These are phyloP conservation scores for Heliconius congener DNA, from an alignment of 1,140 invertebrate genomes.

Conservation along the genomic window DNA sequence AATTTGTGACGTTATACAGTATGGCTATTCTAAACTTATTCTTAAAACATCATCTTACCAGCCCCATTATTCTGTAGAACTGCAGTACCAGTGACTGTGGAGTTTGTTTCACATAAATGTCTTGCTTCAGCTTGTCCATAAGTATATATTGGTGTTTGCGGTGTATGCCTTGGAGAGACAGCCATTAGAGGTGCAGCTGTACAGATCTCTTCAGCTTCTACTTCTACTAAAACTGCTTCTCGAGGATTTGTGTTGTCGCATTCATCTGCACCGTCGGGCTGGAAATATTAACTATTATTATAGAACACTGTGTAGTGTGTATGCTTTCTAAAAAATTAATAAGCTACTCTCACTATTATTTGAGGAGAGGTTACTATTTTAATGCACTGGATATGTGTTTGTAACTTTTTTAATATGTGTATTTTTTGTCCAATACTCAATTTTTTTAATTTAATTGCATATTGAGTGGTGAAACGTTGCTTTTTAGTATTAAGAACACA, in stretches of 20 bases:
- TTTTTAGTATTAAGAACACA: too few relatives aligned
- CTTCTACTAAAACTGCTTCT: slow-evolving; percentile 85
- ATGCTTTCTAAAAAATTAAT: too few relatives aligned
- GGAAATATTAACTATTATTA: slow-evolving; percentile 16
- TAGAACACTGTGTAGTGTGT: too few relatives aligned
- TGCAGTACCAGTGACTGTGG: slow-evolving; percentile 67
- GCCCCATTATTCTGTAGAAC: slow-evolving; percentile 64
- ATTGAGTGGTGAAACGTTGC: too few relatives aligned
- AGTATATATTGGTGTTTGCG: slow-evolving; percentile 86
- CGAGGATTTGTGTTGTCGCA: slow-evolving; percentile 80
- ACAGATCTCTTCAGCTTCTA: slow-evolving; percentile 86
- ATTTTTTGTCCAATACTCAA: too few relatives aligned
- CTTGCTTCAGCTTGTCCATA: slow-evolving; percentile 81
- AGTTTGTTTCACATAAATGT: slow-evolving; percentile 66
- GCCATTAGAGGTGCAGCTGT: slow-evolving; percentile 85
- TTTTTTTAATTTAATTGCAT: too few relatives aligned
- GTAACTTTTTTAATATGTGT: too few relatives aligned
- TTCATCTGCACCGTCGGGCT: slow-evolving; percentile 69
- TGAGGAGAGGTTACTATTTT: too few relatives aligned
- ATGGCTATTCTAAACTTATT: neutral
- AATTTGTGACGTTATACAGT: too few relatives aligned
- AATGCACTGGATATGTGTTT: too few relatives aligned
- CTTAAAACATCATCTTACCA: slow-evolving; percentile 44
- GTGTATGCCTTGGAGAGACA: slow-evolving; percentile 82
- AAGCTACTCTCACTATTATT: too few relatives aligned